Percentiles rank a stretch among this genome's conserved stretches.
phyloP scores from a whole-genome alignment of 2,797 vertebrate species.

The Champsocephalus gunnari region DNA sequence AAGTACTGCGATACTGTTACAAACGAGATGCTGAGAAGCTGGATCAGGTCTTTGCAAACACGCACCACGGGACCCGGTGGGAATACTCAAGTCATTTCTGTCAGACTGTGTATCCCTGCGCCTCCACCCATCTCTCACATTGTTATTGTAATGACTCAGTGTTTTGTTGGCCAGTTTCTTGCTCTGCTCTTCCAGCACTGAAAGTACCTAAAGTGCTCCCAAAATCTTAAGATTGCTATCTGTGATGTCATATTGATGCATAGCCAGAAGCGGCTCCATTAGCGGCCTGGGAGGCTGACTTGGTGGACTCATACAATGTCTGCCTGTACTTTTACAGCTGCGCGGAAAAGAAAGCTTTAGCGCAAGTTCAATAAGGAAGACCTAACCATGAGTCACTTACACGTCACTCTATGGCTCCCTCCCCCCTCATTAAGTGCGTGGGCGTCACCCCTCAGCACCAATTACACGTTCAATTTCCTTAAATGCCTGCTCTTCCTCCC shows the following conservation, averaged over 20 bases:
- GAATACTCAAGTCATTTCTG: slow-evolving; percentile 46
- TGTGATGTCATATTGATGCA: slow-evolving; percentile 80
- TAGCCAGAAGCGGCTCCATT: slow-evolving; percentile 75
- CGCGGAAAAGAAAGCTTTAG: slow-evolving; percentile 16
- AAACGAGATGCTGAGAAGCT: slow-evolving; percentile 16
- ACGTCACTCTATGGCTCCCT: too few species aligned
- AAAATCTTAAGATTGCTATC: slow-evolving; percentile 79
- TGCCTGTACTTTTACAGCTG: slow-evolving; percentile 70
- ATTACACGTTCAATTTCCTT: too few species aligned
- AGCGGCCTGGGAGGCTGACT: slow-evolving; percentile 66
- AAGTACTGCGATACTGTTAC: background rate
- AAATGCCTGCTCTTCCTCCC: too few species aligned
- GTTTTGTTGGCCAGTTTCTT: slow-evolving; percentile 70
- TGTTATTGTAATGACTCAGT: slow-evolving; percentile 81
- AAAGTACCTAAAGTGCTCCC: slow-evolving; percentile 78
- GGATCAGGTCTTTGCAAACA: slow-evolving; percentile 28
- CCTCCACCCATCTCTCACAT: slow-evolving; percentile 68
- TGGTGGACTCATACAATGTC: slow-evolving; percentile 66
- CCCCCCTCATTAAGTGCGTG: too few species aligned
- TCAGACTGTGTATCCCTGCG: slow-evolving; percentile 35
- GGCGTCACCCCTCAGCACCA: too few species aligned
- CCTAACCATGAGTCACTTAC: too few species aligned
- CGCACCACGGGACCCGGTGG: slow-evolving; percentile 24
- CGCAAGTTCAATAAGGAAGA: too few species aligned
- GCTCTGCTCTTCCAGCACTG: slow-evolving; percentile 62